phyloP scores from a whole-genome alignment of 2,888 invertebrate genomes.

The Limenitis camilla region DNA sequence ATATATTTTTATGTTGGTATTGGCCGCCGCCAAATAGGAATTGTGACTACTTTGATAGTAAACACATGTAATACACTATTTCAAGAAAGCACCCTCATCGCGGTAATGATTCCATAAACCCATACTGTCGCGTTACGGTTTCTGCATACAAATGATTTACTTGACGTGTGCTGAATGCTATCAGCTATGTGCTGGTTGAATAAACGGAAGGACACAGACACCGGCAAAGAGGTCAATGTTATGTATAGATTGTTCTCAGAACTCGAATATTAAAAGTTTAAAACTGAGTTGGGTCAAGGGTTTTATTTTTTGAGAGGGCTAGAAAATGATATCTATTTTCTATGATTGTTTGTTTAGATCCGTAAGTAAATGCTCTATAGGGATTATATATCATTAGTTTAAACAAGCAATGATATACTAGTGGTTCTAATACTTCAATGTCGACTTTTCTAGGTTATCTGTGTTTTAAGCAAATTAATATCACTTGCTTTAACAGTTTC shows the following conservation, averaged over 20 bases:
- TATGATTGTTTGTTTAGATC: too few relatives aligned
- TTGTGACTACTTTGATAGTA: not conserved
- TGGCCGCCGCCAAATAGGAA: not conserved
- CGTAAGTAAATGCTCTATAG: too few relatives aligned
- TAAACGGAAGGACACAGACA: slow-evolving; percentile 38
- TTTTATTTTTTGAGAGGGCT: not conserved
- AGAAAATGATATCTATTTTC: too few relatives aligned
- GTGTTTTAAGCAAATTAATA: too few relatives aligned
- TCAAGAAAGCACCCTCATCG: not conserved
- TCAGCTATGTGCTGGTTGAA: slow-evolving; percentile 27
- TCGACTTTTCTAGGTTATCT: too few relatives aligned
- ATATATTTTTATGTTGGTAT: too few relatives aligned
- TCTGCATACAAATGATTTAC: slow-evolving; percentile 25
- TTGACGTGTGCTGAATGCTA: slow-evolving; percentile 32
- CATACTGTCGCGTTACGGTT: slow-evolving; percentile 4
- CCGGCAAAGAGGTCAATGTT: slow-evolving; percentile 32
- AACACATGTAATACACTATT: not conserved
- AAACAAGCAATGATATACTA: too few relatives aligned
- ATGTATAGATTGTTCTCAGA: slow-evolving; percentile 23
- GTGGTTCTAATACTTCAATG: too few relatives aligned
- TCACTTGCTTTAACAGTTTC: too few relatives aligned
- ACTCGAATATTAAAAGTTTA: slow-evolving; percentile 6
- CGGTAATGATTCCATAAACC: slow-evolving; percentile 4
- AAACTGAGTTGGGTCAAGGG: slow-evolving; percentile 6
- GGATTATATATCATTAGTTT: too few relatives aligned